A percentile compares a stretch with the other conserved stretches of the same genome.
phyloP scores from a whole-genome alignment of 2,113 vertebrate species.

The Porphyrio hochstetteri region DNA sequence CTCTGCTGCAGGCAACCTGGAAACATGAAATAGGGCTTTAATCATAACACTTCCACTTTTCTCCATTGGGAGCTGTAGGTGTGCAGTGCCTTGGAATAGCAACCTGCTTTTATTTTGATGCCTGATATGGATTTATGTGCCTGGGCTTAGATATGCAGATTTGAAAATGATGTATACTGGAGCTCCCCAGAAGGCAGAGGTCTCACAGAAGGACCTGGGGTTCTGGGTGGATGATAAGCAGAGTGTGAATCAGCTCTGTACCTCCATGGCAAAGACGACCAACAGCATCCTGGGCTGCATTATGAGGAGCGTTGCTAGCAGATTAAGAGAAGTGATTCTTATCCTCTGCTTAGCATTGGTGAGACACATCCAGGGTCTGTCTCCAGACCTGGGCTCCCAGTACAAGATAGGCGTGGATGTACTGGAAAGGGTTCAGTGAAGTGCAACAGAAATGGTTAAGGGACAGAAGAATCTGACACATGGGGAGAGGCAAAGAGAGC shows the following conservation, averaged over 20 bases:
- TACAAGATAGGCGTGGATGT: neutral
- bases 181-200: neutral
- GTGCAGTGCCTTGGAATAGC: neutral
- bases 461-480: neutral
- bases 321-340: neutral
- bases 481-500: neutral
- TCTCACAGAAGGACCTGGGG: neutral
- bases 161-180: neutral
- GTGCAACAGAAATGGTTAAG: neutral
- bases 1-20: slow-evolving; percentile 55
- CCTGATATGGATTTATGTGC: neutral
- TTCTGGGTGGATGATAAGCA: neutral
- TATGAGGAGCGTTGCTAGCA: neutral
- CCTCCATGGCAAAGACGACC: neutral
- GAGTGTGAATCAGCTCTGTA: neutral
- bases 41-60: slow-evolving; percentile 31
- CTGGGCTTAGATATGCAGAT: neutral
- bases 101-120: slow-evolving; percentile 38
- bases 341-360: neutral
- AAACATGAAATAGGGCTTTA: slow-evolving; percentile 61
- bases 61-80: slow-evolving; percentile 52
- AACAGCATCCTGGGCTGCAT: neutral
- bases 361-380: neutral
- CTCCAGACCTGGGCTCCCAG: neutral
- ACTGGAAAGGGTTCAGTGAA: neutral